Base-by-base conservation (phyloP, 2,113 vertebrate genomes). In the Seriola aureovittata region DNA sequence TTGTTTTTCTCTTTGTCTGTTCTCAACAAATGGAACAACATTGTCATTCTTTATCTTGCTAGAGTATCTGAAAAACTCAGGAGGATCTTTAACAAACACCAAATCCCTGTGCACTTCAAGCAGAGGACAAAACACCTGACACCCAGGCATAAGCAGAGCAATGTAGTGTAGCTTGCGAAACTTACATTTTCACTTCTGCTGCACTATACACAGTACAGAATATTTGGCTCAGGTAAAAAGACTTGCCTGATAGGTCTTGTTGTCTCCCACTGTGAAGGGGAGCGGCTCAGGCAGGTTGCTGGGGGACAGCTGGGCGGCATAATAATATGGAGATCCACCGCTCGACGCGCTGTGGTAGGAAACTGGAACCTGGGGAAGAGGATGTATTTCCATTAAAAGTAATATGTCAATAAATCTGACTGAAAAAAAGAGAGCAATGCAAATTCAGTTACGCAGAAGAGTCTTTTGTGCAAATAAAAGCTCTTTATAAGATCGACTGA, bases 211-310 rank as follows among this genome's bases (percentile, higher is more conserved):
- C 55, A 46, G 8, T 25, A 29, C 3, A n/a, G 42, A 82, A 75
- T 71, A 8, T 42, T 36, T 63, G 34, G 38, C 69, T 46, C 3
- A 34, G 55, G 63, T 54, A 52, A 86, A 80, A 64, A 23, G 11
- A 12, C 88, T 89, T 87, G 79, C 93, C 90, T 94, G 97, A 84
- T 99, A 99, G 0, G 98, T 99, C 91, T 97, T 97, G 81, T 99
- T 99, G 95, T 99, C 98, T 8, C 98, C 98, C 82, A 99, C 98
- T 0, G 98, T 99, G 87, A 99, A 99, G 0, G 98, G 97, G 8
- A 97, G 93, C 3, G 97, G 97, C 76, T 99, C 98, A 0, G 96
- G 97, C 13, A 99, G 95, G 80, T 96, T 98, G 70, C 96, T 96
- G 0, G 98, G 98, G 5, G 97, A 96, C 21, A 99, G 94, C 87